These are phyloP conservation scores for Mesoclemmys tuberculata DNA, from an alignment of 2,113 vertebrate genomes.

Conservation along the genomic window DNA sequence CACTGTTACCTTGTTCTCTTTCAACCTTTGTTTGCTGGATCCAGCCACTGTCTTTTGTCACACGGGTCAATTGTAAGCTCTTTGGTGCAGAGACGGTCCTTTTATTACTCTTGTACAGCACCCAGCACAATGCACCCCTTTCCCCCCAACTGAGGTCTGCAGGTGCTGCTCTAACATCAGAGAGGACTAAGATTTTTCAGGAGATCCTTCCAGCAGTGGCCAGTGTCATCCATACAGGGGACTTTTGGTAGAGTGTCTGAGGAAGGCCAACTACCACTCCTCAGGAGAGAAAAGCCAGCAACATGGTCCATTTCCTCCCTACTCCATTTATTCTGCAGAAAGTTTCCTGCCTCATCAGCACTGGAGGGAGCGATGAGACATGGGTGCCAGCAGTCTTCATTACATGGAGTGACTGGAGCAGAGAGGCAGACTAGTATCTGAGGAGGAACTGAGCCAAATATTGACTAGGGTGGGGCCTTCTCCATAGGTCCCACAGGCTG, in stretches of 20 bases:
- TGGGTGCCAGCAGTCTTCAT: too few species aligned
- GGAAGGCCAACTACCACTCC: not conserved
- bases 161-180: not conserved
- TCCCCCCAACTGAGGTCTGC: not conserved
- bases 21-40: not conserved
- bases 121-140: not conserved
- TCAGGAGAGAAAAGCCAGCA: not conserved
- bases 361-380: not conserved
- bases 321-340: not conserved
- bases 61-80: not conserved
- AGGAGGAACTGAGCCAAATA: not conserved
- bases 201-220: not conserved
- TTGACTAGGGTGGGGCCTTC: not conserved
- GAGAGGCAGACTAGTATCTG: not conserved
- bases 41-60: not conserved
- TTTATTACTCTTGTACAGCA: not conserved
- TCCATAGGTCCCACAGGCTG: not conserved
- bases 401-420: too few species aligned
- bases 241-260: not conserved
- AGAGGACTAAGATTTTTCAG: not conserved
- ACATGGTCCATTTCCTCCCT: not conserved
- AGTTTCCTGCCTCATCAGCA: not conserved
- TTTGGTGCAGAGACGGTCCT: not conserved
- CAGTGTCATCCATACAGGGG: not conserved
- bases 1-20: not conserved